Evolutionary conservation across 2,797 vertebrate species (phyloP), one percentile per base, ranked within the genome.

Genomic region (Limnodromus scolopaceus): DNA sequence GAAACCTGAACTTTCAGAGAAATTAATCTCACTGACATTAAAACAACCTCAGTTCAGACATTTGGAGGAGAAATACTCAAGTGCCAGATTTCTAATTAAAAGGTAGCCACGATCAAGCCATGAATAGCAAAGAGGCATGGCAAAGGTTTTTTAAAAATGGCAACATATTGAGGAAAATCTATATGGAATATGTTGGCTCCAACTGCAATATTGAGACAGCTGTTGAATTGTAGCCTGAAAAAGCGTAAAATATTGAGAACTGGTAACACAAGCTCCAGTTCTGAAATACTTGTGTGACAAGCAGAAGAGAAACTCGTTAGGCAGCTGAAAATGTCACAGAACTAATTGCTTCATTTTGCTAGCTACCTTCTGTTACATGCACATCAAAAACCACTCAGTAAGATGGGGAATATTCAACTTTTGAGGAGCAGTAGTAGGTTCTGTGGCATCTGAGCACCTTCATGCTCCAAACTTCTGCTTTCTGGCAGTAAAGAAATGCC

Each of bases 301-400:
- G 85, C 72, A 83, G 68, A 55, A 90, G 23, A 93, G 74, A 96
- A 95, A 90, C 51, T 93, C 19, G 22, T 84, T 96, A 95, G 89
- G 93, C 77, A 86, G 89, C 89, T 93, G 93, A 95, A 96, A 95
- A 96, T 94, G 89, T 93, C 94, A 95, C 66, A 69, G 74, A 92
- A 81, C 76, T 94, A 95, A 94, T 95, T 90, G 83, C 84, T 96
- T 95, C 58, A 57, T 94, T 95, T 94, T 95, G 87, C 39, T 76
- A 93, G 77, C 86, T 91, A 69, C 66, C 74, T 89, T 94, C 87
- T 86, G 39, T 74, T 94, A 58, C 51, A 84, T 5, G 32, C 45
- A 34, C 39, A 90, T 87, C 89, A 88, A 77, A 95, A 90, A 16
- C 27, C 25, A 24, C 63, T 66, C 54, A 0, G 8, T 53, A 70